phyloP scores from a whole-genome alignment of 2,888 invertebrate species.

The Calameuta pallipes region DNA sequence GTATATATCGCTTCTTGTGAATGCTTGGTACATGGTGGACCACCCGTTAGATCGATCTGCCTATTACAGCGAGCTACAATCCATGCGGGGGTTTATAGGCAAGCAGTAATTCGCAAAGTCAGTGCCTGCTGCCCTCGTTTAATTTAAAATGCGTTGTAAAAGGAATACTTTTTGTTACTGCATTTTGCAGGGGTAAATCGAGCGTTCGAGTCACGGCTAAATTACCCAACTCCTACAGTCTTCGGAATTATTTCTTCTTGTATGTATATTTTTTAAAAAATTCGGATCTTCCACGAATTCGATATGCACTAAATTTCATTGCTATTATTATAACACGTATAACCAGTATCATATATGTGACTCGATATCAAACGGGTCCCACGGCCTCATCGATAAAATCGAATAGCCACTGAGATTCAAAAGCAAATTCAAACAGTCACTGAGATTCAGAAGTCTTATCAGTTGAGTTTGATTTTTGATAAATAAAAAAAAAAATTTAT shows the following conservation, averaged over 20 bases:
- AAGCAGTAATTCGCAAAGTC: slow-evolving; percentile 4
- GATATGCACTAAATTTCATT: background rate
- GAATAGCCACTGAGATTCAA: background rate
- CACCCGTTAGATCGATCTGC: background rate
- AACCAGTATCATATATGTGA: background rate
- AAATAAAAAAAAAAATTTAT: background rate
- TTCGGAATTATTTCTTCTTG: background rate
- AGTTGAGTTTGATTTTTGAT: background rate
- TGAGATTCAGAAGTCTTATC: background rate
- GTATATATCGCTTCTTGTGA: background rate
- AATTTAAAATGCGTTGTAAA: background rate
- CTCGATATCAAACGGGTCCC: background rate
- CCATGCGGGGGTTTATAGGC: background rate
- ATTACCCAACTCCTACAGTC: background rate
- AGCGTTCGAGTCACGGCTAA: background rate
- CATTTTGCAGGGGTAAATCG: background rate
- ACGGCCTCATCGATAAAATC: background rate
- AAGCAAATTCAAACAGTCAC: background rate
- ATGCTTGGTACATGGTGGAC: background rate
- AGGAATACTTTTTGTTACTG: background rate
- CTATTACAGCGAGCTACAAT: background rate
- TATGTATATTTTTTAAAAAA: background rate
- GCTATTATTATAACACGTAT: background rate
- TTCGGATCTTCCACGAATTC: too few species aligned
- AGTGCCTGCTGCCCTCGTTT: background rate